Conservation (phyloP, 2,113 vertebrate genomes). For the Dinomys branickii region DNA sequence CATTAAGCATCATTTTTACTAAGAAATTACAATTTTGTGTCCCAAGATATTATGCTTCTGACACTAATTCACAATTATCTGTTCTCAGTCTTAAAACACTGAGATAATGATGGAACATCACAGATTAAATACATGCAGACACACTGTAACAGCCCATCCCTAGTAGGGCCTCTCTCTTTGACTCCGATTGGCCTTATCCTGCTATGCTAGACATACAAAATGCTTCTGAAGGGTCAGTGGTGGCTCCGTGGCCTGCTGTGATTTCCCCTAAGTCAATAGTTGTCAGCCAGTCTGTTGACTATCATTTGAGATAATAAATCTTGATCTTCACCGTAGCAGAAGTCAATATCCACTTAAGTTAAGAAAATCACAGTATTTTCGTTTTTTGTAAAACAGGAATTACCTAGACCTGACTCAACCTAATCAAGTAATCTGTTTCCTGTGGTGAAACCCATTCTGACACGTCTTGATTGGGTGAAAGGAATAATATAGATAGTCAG, state of each 20-base stretch:
- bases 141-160: background rate
- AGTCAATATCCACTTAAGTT: conserved; percentile 80
- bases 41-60: background rate
- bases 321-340: conserved; percentile 67
- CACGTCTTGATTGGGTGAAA: background rate
- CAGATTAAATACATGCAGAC: conserved; percentile 26
- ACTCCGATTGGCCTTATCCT: conserved; percentile 25
- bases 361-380: conserved; percentile 78
- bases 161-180: background rate
- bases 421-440: conserved; percentile 55
- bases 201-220: background rate
- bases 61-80: background rate
- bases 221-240: conserved; percentile 37
- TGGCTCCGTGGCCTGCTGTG: conserved; percentile 62
- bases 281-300: conserved; percentile 65
- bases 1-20: background rate
- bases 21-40: background rate
- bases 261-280: conserved; percentile 58
- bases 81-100: background rate
- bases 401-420: conserved; percentile 31
- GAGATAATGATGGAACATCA: background rate
- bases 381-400: conserved; percentile 70
- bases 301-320: conserved; percentile 79
- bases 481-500: background rate
- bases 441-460: background rate